These are phyloP conservation scores for Agrotis ipsilon DNA, from an alignment of 2,888 invertebrate genomes.

Conservation along the genomic window DNA sequence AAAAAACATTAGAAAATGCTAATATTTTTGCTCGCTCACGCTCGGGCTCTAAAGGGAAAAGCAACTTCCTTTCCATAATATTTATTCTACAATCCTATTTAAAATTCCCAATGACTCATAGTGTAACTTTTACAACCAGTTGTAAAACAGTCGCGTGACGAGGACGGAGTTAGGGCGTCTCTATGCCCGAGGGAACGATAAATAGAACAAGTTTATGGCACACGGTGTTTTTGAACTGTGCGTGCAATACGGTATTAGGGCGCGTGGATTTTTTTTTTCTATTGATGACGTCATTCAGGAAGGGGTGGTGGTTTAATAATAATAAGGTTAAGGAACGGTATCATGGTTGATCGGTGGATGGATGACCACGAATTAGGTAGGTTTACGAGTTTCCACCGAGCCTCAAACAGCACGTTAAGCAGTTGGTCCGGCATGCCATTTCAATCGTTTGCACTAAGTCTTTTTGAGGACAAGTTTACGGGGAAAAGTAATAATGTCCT, in stretches of 20 bases:
- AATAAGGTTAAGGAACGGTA: too few relatives aligned
- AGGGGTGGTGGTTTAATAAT: too few relatives aligned
- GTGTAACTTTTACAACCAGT: slow-evolving; percentile 67
- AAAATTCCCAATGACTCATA: slow-evolving; percentile 67
- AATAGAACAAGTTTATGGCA: slow-evolving; percentile 74
- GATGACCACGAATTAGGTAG: too few relatives aligned
- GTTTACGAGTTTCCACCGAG: too few relatives aligned
- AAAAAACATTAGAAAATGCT: too few relatives aligned
- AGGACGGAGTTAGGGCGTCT: slow-evolving; percentile 58
- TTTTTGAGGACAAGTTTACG: too few relatives aligned
- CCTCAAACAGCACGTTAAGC: too few relatives aligned
- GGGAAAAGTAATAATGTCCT: too few relatives aligned
- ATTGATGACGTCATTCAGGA: slow-evolving; percentile 40
- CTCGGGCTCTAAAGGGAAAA: background rate
- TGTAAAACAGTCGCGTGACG: slow-evolving; percentile 73
- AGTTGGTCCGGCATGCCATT: too few relatives aligned
- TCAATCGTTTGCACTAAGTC: too few relatives aligned
- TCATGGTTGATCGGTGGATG: too few relatives aligned
- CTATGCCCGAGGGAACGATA: slow-evolving; percentile 76
- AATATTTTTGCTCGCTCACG: too few relatives aligned
- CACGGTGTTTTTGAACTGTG: slow-evolving; percentile 57
- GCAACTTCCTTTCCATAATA: slow-evolving; percentile 14
- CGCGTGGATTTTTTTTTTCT: slow-evolving; percentile 34
- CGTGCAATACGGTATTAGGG: slow-evolving; percentile 56
- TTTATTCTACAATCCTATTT: slow-evolving; percentile 38